These are phyloP conservation scores for Morone saxatilis DNA, from an alignment of 2,113 vertebrate species.

Conservation along the genomic window DNA sequence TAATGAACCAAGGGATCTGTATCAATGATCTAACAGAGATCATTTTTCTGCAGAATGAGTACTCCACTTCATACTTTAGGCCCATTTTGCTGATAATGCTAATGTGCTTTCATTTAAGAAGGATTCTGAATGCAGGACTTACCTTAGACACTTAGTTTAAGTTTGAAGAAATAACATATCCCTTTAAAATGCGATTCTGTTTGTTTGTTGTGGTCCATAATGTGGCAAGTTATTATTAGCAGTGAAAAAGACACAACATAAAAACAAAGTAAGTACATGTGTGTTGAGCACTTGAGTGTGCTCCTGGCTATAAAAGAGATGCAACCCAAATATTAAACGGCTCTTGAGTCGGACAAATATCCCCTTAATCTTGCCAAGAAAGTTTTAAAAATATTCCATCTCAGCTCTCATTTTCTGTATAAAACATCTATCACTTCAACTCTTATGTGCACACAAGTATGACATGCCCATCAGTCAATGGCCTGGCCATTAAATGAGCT, in stretches of 20 bases:
- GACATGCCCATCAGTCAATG: slow-evolving; percentile 1
- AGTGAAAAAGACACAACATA: background rate
- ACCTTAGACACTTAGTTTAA: background rate
- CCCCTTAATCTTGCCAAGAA: background rate
- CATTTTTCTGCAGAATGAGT: background rate
- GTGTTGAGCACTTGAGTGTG: background rate
- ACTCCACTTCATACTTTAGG: no score
- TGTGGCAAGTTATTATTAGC: slow-evolving; percentile 21
- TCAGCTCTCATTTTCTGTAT: background rate
- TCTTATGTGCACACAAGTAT: background rate
- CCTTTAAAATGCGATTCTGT: background rate
- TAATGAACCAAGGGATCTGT: background rate
- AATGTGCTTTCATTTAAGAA: no score
- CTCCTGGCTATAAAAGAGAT: background rate
- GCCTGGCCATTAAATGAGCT: background rate
- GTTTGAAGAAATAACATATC: background rate
- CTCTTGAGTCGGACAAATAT: background rate
- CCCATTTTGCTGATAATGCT: background rate
- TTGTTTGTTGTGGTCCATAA: slow-evolving; percentile 4
- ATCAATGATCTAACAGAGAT: background rate
- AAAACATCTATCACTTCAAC: background rate
- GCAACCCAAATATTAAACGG: background rate
- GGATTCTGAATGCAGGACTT: no score
- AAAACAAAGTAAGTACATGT: background rate
- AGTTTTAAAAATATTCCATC: background rate